phyloP scores from a whole-genome alignment of 2,797 vertebrate genomes.

The Catostomus latipinnis region DNA sequence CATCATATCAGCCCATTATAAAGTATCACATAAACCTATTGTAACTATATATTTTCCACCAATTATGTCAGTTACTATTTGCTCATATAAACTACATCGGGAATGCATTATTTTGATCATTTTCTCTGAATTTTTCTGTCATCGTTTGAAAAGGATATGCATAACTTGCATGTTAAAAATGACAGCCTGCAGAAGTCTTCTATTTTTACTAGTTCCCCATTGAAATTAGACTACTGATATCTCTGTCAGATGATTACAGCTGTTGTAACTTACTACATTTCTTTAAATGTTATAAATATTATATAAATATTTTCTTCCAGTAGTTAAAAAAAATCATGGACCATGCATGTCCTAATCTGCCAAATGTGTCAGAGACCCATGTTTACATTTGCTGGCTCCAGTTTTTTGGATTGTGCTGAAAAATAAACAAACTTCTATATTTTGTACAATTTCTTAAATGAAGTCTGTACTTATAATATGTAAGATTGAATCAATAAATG shows the following conservation, averaged over 20 bases:
- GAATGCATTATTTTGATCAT: slow-evolving; percentile 1
- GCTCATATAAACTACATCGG: slow-evolving; percentile 22
- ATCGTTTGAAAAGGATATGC: slow-evolving; percentile 49
- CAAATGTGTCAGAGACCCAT: slow-evolving; percentile 55
- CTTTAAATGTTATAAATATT: slow-evolving; percentile 7
- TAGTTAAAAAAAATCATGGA: slow-evolving; percentile 51
- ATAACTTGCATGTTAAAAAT: slow-evolving; percentile 55
- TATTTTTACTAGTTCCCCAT: slow-evolving; percentile 42
- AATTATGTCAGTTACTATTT: neutral
- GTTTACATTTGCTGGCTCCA: slow-evolving; percentile 61
- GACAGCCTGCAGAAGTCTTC: slow-evolving; percentile 39
- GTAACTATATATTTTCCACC: neutral
- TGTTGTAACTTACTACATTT: slow-evolving; percentile 34
- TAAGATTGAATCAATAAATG: slow-evolving; percentile 84
- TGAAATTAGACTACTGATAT: slow-evolving; percentile 19
- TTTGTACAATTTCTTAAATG: slow-evolving; percentile 85
- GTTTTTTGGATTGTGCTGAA: slow-evolving; percentile 56
- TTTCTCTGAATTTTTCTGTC: slow-evolving; percentile 22
- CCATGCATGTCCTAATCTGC: slow-evolving; percentile 58
- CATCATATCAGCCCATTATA: neutral
- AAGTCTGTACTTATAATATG: slow-evolving; percentile 74
- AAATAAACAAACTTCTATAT: slow-evolving; percentile 65
- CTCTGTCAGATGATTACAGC: slow-evolving; percentile 19
- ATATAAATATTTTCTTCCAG: slow-evolving; percentile 14
- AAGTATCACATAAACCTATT: slow-evolving; percentile 5